These are phyloP conservation scores for Seison nebaliae DNA, from an alignment of 1,140 invertebrate genomes.

Conservation along the genomic window DNA sequence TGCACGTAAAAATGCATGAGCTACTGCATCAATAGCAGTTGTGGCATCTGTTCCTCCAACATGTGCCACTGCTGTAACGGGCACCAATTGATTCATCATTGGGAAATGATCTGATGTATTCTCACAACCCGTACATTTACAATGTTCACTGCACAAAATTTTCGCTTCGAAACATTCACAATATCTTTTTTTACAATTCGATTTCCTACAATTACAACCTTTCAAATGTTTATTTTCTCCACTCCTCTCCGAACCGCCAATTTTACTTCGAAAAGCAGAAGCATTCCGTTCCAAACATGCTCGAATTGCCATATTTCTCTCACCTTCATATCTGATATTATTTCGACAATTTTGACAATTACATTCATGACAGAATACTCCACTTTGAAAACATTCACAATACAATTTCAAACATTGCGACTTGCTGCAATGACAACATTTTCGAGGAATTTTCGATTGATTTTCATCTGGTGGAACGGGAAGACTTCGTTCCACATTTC, in stretches of 20 bases:
- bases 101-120: no score
- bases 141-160: no score
- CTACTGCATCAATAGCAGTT: no score
- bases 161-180: neutral
- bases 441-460: no score
- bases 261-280: constrained; percentile 81
- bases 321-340: constrained; percentile 77
- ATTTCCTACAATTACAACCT: neutral
- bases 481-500: no score
- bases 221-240: neutral
- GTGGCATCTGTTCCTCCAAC: no score
- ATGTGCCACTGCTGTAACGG: no score
- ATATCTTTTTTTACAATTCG: neutral
- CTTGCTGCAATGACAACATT: no score
- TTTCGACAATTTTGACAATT: constrained; percentile 94
- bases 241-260: constrained; percentile 39
- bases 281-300: constrained; percentile 74
- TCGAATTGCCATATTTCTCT: constrained; percentile 65
- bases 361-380: constrained; percentile 88
- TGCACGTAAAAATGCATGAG: no score
- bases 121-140: no score
- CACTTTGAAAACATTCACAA: constrained; percentile 97
- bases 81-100: no score
- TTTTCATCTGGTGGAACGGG: no score
- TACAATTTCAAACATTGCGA: constrained; percentile 35